phyloP scores from a whole-genome alignment of 2,113 vertebrate genomes.

The Psittacula cyanocephala region DNA sequence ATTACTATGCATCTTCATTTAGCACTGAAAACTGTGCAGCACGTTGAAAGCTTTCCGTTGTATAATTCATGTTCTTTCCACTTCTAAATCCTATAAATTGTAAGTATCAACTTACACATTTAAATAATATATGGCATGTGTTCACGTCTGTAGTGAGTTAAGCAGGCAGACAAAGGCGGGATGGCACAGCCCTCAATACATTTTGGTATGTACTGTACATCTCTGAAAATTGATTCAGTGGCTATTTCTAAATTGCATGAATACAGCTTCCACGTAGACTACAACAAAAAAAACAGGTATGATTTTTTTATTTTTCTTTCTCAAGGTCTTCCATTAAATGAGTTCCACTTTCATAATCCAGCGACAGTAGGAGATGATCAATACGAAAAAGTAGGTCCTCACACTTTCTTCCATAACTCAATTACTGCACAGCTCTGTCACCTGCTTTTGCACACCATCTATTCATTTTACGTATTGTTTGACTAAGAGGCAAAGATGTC shows the following conservation, averaged over 20 bases:
- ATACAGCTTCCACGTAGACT: background rate
- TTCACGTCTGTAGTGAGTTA: background rate
- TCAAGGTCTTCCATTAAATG: background rate
- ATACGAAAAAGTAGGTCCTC: background rate
- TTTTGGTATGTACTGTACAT: background rate
- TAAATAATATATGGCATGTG: background rate
- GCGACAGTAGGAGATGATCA: background rate
- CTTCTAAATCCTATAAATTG: background rate
- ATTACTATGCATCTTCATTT: background rate
- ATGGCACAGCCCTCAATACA: background rate
- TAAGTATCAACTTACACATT: background rate
- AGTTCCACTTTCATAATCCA: background rate
- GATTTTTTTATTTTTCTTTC: background rate
- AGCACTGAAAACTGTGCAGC: background rate
- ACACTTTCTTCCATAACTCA: background rate
- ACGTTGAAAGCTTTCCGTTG: background rate
- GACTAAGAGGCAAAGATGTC: background rate
- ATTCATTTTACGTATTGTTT: background rate
- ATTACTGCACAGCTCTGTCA: background rate
- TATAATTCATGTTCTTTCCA: background rate
- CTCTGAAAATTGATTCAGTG: background rate
- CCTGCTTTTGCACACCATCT: background rate
- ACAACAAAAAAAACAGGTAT: background rate
- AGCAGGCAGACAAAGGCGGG: background rate
- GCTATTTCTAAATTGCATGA: background rate